phyloP scores from a whole-genome alignment of 2,888 invertebrate genomes.

The Oscheius onirici region DNA sequence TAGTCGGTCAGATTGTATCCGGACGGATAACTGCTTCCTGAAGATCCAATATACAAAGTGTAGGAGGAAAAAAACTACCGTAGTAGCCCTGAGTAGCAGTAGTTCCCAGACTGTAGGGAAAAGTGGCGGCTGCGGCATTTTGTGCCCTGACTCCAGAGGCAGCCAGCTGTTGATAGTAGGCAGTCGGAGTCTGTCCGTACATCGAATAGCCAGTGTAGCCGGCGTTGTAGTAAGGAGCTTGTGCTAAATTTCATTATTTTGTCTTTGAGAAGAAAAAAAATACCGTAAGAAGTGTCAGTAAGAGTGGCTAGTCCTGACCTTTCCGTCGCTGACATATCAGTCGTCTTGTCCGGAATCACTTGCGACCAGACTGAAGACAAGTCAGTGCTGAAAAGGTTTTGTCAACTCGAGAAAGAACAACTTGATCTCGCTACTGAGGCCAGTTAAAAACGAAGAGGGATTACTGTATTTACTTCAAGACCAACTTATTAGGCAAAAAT shows the following conservation, averaged over 20 bases:
- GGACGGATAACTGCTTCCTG: conserved; percentile 41
- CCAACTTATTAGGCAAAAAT: too few species aligned
- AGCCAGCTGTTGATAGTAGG: conserved; percentile 43
- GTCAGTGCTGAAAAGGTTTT: conserved; percentile 2
- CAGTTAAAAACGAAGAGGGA: too few species aligned
- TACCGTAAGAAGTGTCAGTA: conserved; percentile 21
- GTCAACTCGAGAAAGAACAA: neutral
- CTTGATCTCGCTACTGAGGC: too few species aligned
- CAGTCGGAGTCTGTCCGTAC: conserved; percentile 42
- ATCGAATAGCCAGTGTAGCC: conserved; percentile 44
- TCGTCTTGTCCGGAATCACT: conserved; percentile 16
- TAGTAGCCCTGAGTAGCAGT: conserved; percentile 26
- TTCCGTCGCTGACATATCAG: conserved; percentile 23
- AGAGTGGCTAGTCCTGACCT: conserved; percentile 25
- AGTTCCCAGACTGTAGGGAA: conserved; percentile 28
- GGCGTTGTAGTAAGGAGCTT: conserved; percentile 32
- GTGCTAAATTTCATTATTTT: neutral
- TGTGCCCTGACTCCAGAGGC: conserved; percentile 24
- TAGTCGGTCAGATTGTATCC: conserved; percentile 46
- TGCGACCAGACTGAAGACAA: conserved; percentile 22
- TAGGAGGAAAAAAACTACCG: conserved; percentile 13
- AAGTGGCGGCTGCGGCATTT: conserved; percentile 25
- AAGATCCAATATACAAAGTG: neutral
- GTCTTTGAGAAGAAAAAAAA: neutral
- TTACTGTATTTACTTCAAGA: too few species aligned